These are phyloP conservation scores for Pygocentrus nattereri DNA, from an alignment of 2,797 vertebrate species.

Conservation along the genomic window DNA sequence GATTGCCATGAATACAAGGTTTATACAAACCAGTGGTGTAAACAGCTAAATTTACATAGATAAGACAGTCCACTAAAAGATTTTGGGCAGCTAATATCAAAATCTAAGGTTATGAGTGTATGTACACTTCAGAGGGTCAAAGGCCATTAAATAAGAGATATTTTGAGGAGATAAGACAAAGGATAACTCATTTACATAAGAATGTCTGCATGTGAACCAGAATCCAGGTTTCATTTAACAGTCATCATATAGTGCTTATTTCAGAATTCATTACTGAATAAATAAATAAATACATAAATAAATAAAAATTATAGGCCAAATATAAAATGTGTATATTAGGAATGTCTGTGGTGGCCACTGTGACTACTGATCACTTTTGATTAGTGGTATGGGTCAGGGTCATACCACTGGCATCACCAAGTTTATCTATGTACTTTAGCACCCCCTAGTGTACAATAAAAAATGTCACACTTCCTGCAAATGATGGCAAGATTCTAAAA, in stretches of 20 bases:
- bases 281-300: too few species aligned
- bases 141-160: too few species aligned
- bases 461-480: background rate
- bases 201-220: too few species aligned
- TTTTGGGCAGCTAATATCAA: background rate
- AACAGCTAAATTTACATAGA: background rate
- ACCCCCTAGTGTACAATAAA: background rate
- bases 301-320: background rate
- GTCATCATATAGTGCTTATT: too few species aligned
- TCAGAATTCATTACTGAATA: too few species aligned
- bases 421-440: background rate
- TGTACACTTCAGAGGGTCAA: too few species aligned
- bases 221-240: too few species aligned
- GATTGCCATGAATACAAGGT: background rate
- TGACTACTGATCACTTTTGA: too few species aligned
- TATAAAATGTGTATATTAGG: background rate
- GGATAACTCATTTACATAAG: too few species aligned
- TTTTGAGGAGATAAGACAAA: too few species aligned
- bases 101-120: background rate
- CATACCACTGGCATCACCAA: background rate
- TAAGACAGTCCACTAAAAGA: background rate
- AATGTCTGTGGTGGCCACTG: background rate
- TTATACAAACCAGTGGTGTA: slow-evolving; percentile 4
- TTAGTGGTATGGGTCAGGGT: background rate
- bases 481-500: background rate